Conservation (phyloP, 2,888 invertebrate species). For the Teleiodes luculella region DNA sequence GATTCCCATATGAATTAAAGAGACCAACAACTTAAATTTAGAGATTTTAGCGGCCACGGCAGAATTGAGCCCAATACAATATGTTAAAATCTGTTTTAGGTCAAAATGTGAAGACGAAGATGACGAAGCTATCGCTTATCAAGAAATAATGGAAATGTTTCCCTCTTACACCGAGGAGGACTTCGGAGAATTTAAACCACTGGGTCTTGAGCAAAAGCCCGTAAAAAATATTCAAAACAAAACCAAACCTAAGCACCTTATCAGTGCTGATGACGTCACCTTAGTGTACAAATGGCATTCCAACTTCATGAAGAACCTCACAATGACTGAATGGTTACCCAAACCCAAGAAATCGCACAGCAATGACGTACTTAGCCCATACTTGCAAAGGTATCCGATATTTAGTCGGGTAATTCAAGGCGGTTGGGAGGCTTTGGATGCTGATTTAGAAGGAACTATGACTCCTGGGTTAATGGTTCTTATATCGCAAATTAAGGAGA, state of each 20-base stretch:
- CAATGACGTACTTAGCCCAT: conserved; percentile 61
- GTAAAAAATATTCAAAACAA: conserved; percentile 42
- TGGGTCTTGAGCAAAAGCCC: conserved; percentile 69
- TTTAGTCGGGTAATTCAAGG: conserved; percentile 77
- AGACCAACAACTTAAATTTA: too few species aligned
- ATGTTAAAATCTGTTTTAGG: conserved; percentile 38
- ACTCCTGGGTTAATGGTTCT: conserved; percentile 80
- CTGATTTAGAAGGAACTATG: conserved; percentile 71
- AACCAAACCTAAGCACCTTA: conserved; percentile 45
- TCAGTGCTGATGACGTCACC: conserved; percentile 76
- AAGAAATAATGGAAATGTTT: conserved; percentile 84
- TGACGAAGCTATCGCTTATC: conserved; percentile 82
- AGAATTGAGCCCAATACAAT: background rate
- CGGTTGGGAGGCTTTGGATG: conserved; percentile 72
- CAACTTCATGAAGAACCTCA: conserved; percentile 76
- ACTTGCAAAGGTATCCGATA: conserved; percentile 79
- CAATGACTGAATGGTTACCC: conserved; percentile 80
- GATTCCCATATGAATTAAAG: too few species aligned
- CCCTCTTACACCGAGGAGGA: conserved; percentile 83
- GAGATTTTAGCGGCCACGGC: too few species aligned
- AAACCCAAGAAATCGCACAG: conserved; percentile 63
- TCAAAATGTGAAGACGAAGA: conserved; percentile 82
- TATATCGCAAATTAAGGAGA: conserved; percentile 69
- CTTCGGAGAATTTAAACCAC: conserved; percentile 82
- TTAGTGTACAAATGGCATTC: conserved; percentile 81